phyloP scores from a whole-genome alignment of 2,113 vertebrate genomes.

The Hymenochirus boettgeri region DNA sequence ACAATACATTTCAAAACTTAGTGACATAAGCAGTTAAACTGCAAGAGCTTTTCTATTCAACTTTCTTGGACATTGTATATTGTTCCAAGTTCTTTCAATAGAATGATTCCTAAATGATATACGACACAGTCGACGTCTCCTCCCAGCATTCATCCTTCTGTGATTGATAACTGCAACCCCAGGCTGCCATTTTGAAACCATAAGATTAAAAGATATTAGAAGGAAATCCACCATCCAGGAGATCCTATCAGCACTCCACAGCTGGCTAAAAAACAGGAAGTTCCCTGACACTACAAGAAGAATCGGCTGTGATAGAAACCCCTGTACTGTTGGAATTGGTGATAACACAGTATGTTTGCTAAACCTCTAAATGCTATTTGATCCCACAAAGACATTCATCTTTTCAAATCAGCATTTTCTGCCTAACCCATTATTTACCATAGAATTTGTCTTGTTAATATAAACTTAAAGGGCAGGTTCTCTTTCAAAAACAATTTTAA shows the following conservation, averaged over 20 bases:
- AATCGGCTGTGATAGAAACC: conserved; percentile 25
- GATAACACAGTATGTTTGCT: conserved; percentile 31
- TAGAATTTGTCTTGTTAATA: too few species aligned
- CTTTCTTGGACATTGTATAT: too few species aligned
- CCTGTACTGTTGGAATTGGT: conserved; percentile 7
- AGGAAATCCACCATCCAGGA: conserved; percentile 67
- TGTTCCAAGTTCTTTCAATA: too few species aligned
- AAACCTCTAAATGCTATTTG: neutral
- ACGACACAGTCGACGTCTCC: neutral
- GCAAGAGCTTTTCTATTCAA: neutral
- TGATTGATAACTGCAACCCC: conserved; percentile 57
- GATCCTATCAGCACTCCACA: conserved; percentile 70
- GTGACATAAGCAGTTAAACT: conserved; percentile 11
- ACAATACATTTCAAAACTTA: neutral
- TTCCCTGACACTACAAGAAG: conserved; percentile 45
- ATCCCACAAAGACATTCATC: conserved; percentile 9
- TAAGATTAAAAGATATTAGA: conserved; percentile 60
- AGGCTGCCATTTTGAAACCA: conserved; percentile 56
- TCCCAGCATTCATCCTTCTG: conserved; percentile 42
- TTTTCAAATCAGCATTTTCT: neutral
- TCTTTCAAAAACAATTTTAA: too few species aligned
- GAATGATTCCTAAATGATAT: conserved; percentile 7
- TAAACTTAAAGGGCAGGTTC: too few species aligned
- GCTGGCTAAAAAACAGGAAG: conserved; percentile 66
- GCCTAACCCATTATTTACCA: conserved; percentile 6